phyloP scores from a whole-genome alignment of 2,113 vertebrate species.

The Phoxinus phoxinus region DNA sequence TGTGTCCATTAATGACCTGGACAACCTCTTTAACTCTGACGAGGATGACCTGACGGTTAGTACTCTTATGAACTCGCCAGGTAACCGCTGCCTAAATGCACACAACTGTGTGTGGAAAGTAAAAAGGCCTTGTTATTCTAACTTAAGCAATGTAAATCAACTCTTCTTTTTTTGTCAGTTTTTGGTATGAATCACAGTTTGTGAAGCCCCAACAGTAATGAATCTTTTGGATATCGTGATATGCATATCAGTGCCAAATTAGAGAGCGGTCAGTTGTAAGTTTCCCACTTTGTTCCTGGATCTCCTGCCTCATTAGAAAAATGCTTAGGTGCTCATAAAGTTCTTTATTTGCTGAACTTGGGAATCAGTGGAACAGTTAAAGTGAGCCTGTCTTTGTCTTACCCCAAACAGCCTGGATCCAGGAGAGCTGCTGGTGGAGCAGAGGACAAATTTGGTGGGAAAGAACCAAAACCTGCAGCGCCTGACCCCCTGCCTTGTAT shows the following conservation, averaged over 20 bases:
- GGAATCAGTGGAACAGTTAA: neutral
- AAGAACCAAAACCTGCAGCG: constrained; percentile 90
- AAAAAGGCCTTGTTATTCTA: neutral
- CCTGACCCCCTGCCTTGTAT: constrained; percentile 93
- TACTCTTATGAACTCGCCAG: constrained; percentile 64
- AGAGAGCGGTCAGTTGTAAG: constrained; percentile 75
- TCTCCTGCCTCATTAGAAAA: constrained; percentile 29
- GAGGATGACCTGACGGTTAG: constrained; percentile 96
- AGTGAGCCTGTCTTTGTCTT: constrained; percentile 32
- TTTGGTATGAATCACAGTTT: neutral
- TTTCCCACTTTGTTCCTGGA: constrained; percentile 82
- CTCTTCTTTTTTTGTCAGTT: neutral
- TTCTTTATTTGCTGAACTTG: constrained; percentile 41
- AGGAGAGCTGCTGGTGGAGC: constrained; percentile 85
- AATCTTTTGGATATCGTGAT: neutral
- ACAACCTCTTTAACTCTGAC: constrained; percentile 99
- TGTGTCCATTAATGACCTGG: constrained; percentile 95
- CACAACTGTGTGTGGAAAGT: neutral
- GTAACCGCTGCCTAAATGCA: neutral
- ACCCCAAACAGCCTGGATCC: constrained; percentile 83
- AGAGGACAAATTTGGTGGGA: constrained; percentile 89
- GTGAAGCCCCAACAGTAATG: neutral
- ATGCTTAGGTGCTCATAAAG: constrained; percentile 7
- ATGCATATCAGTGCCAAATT: neutral
- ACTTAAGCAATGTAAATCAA: neutral